Evolutionary conservation across 2,113 vertebrate species (phyloP), one percentile per base, ranked within the genome.

Genomic region (Heliornis fulica): DNA sequence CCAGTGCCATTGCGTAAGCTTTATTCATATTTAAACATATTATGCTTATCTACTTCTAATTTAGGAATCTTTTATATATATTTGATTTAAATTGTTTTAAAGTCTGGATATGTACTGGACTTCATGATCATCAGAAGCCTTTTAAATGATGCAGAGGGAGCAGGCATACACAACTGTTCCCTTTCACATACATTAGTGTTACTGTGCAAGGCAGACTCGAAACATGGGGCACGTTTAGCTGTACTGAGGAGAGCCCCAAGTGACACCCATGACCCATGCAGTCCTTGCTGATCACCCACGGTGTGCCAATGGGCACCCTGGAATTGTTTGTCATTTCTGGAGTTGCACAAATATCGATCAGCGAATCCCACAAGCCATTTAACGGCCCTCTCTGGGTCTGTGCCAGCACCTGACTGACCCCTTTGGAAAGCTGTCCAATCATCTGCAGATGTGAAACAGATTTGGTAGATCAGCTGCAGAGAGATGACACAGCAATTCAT

Each of bases 1-100:
- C 75, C 66, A 69, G 57, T 29, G 19, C 31, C 87, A 70, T 13
- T 94, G 64, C 25, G 1, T 64, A 89, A 81, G 56, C 46, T 74
- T 92, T 90, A 91, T 90, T 93, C 65, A 89, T 92, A 91, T 94
- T 96, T 95, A 87, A 95, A 69, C 56, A 61, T 61, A 72, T 31
- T 63, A 88, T 6, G 6, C 83, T 90, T 16, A 36, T 64, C 40
- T 84, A 69, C 26, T 60, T 48, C 69, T 82, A 79, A 96, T 91
- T 41, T 74, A 31, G 54, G 74, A 92, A 81, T 59, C 56, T 88
- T 61, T 66, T 95, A 93, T 66, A 50, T 1, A 8, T 16, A 61
- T 75, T 59, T 61, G 45, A 79, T 85, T 91, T 45, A 21, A 69
- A 65, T 34, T 51, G 19, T 64, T 91, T 74, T 45, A 10, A 78